phyloP scores from a whole-genome alignment of 2,888 invertebrate species.

The Bruchidius siliquastri region DNA sequence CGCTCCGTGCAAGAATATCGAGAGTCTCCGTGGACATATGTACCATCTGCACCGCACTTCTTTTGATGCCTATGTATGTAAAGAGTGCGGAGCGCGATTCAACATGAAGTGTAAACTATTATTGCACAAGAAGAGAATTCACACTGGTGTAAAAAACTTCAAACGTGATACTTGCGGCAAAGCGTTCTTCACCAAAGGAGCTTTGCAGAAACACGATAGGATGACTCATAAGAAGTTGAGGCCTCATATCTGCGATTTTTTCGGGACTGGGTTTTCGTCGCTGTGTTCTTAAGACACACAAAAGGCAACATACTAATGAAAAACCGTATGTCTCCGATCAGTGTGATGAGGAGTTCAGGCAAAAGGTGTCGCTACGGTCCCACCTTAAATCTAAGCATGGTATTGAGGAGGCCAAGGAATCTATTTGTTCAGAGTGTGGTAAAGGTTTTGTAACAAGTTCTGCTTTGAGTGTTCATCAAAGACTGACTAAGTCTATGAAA shows the following conservation, averaged over 20 bases:
- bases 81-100: conserved; percentile 34
- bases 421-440: conserved; percentile 30
- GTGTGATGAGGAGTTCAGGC: conserved; percentile 31
- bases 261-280: conserved; percentile 29
- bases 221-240: conserved; percentile 26
- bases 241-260: conserved; percentile 29
- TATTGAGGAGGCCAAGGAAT: conserved; percentile 26
- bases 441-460: conserved; percentile 30
- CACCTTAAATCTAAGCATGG: conserved; percentile 36
- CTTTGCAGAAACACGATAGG: conserved; percentile 26
- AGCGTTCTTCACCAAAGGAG: conserved; percentile 26
- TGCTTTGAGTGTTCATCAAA: conserved; percentile 30
- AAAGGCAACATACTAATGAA: conserved; percentile 32
- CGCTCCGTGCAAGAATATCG: conserved; percentile 35
- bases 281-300: conserved; percentile 28
- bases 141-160: conserved; percentile 30
- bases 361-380: conserved; percentile 32
- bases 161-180: conserved; percentile 34
- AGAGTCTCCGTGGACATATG: conserved; percentile 38
- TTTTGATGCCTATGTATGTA: conserved; percentile 31
- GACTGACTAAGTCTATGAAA: conserved; percentile 24
- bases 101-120: conserved; percentile 33
- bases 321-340: conserved; percentile 29
- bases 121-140: conserved; percentile 35
- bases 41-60: conserved; percentile 37